Evolutionary conservation across 2,113 vertebrate genomes (phyloP), one percentile per base, ranked within the genome.

Genomic region (Megaleporinus macrocephalus): DNA sequence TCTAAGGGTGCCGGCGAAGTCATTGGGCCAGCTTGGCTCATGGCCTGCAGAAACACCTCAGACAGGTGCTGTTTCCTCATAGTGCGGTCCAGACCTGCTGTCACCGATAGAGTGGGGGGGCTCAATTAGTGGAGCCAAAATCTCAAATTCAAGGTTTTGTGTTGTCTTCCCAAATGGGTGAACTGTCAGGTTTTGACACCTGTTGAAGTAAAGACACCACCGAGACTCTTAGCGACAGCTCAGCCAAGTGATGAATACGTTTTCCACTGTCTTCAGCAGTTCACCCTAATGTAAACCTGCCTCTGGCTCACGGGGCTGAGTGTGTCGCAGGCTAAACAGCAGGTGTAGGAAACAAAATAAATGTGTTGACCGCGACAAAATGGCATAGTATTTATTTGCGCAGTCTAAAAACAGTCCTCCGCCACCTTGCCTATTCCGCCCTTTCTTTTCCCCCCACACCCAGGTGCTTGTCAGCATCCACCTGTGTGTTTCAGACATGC

Each of bases 341-440:
- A 84, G 83, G 79, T 84, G 83, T 66, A 77, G 30, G 24, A 57
- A 69, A 70, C 14, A 36, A 44, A 70, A 70, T 74, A 59, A 75
- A 57, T 51, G 24, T 73, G 73, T 72, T 55, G 47, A 77, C 75
- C 63, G 16, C 9, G 47, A 70, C 20, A 18, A 70, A 77, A 26
- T 20, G 69, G 59, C n/a, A 26, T 70, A 61, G 55, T 75, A 70
- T 78, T 78, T 22, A 57, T 68, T 57, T 78, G 51, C 30, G 26
- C 65, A 59, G 55, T 82, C 33, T 29, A 74, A 75, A 70, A 61
- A 79, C 61, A 72, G 76, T 55, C 29, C 27, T 2, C 29, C 69
- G 15, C 62, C 13, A 18, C 69, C 11, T 77, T 36, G 47, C 74
- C 69, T 68, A 69, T 71, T 49, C 80, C 13, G 26, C 44, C 36